A percentile compares a stretch with the other conserved stretches of the same genome.
Conservation (phyloP, 2,113 vertebrate species). For the Lophura nycthemera region DNA sequence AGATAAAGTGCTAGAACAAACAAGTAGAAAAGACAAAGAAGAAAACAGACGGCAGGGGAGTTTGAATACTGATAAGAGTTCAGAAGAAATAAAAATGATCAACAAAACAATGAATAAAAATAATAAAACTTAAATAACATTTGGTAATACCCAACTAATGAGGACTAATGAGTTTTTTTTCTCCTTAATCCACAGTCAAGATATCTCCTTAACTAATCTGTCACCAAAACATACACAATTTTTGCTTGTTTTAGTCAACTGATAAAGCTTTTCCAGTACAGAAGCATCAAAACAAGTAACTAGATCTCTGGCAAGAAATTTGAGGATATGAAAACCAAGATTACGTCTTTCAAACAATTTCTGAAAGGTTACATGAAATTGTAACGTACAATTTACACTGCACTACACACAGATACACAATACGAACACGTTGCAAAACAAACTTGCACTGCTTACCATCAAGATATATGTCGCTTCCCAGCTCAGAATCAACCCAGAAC, state of each 20-base stretch:
- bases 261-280: neutral
- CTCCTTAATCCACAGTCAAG: neutral
- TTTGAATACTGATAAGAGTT: neutral
- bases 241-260: neutral
- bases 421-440: neutral
- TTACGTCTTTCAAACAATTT: neutral
- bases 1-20: neutral
- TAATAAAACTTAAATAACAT: neutral
- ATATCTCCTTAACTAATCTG: neutral
- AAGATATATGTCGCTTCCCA: slow-evolving; percentile 96
- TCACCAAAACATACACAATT: neutral
- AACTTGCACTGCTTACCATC: slow-evolving; percentile 85
- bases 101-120: neutral
- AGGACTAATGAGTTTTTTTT: neutral
- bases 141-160: neutral
- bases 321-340: neutral
- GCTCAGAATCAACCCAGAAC: slow-evolving; percentile 98
- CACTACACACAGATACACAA: neutral
- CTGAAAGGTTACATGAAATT: neutral
- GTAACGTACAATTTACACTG: neutral
- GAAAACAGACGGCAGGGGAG: neutral
- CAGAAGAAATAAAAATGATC: neutral
- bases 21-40: accelerated
- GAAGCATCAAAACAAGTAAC: neutral
- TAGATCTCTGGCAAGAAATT: neutral